phyloP scores from a whole-genome alignment of 2,113 vertebrate species.

The Oreotragus oreotragus region DNA sequence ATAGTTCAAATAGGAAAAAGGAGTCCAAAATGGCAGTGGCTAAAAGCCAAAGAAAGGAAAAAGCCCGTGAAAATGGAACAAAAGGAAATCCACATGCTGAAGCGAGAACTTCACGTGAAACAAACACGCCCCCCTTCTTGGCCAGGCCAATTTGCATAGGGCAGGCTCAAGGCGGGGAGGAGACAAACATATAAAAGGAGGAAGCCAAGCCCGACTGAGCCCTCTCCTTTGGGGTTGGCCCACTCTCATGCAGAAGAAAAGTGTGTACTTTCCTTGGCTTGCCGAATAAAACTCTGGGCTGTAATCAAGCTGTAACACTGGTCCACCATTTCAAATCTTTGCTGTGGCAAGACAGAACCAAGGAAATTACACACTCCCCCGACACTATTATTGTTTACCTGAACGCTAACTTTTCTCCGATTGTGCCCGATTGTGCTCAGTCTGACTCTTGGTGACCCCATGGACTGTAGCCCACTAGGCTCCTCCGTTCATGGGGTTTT shows the following conservation, averaged over 20 bases:
- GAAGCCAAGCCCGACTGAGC: not conserved
- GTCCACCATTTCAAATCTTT: not conserved
- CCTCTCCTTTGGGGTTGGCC: not conserved
- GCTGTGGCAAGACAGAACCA: not conserved
- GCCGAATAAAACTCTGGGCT: not conserved
- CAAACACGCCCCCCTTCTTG: not conserved
- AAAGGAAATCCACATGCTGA: not conserved
- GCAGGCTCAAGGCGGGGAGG: not conserved
- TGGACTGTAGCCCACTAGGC: not conserved
- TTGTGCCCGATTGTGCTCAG: not conserved
- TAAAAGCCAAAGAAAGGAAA: not conserved
- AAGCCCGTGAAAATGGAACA: not conserved
- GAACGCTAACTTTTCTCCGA: no score
- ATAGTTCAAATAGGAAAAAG: not conserved
- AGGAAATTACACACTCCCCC: not conserved
- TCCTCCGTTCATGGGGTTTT: not conserved
- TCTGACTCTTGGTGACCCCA: not conserved
- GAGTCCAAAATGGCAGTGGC: not conserved
- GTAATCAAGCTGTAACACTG: not conserved
- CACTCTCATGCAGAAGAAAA: not conserved
- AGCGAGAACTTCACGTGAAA: not conserved
- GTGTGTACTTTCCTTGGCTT: not conserved
- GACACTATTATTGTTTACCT: accelerated
- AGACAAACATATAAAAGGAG: not conserved
- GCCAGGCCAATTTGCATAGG: not conserved